Conservation (phyloP, 92 coral and sea anemone species). For the Epizoanthus ramosus region DNA sequence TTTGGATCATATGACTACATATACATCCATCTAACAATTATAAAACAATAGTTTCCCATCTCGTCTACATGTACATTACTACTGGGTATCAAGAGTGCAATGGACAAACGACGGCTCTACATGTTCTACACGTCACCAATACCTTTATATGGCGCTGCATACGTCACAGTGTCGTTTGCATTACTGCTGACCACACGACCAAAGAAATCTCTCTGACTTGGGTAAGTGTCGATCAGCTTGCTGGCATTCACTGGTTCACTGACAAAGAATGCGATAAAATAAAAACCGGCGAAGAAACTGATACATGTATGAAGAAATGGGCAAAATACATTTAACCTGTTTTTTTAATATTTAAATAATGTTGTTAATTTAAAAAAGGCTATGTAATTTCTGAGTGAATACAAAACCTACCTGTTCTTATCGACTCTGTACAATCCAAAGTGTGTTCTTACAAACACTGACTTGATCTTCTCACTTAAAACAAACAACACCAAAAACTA, state of each 20-base stretch:
- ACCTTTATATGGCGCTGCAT: slow-evolving; percentile 1
- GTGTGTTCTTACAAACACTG: slow-evolving; percentile 70
- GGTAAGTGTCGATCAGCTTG: slow-evolving; percentile 4
- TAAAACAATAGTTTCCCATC: too few species aligned
- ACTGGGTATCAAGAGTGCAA: too few species aligned
- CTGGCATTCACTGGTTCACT: slow-evolving; percentile 3
- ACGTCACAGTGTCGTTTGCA: slow-evolving; percentile 21
- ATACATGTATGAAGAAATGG: neutral
- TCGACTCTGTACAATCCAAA: slow-evolving; percentile 66
- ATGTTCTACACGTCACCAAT: too few species aligned
- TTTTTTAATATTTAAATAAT: neutral
- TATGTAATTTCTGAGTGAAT: neutral
- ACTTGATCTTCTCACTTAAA: slow-evolving; percentile 50
- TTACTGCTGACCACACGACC: slow-evolving; percentile 23
- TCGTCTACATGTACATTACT: too few species aligned
- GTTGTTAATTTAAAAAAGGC: neutral
- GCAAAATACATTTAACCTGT: too few species aligned
- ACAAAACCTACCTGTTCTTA: slow-evolving; percentile 1
- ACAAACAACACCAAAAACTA: neutral
- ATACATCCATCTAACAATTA: too few species aligned
- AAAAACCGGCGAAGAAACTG: neutral
- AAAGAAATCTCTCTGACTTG: slow-evolving; percentile 21
- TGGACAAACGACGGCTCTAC: too few species aligned
- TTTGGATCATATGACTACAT: too few species aligned
- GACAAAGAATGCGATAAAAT: neutral